A percentile compares a stretch with the other conserved stretches of the same genome.
Evolutionary conservation across 2,888 invertebrate species (phyloP).

Genomic region (Drosophila mercatorum): DNA sequence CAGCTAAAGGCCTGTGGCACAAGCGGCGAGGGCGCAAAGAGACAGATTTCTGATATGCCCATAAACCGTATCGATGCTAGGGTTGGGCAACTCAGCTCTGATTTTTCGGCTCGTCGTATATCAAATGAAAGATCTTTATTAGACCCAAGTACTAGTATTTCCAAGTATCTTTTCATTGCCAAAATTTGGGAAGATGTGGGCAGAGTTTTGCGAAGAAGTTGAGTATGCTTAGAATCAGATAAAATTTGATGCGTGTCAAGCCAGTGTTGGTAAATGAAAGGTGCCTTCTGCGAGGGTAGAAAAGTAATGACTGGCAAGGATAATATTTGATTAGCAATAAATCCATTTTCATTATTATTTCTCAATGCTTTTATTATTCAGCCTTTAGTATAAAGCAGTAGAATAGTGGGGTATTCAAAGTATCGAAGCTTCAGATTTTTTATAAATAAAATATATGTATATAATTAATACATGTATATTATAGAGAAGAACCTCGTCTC

Average conservation of each 20-base stretch:
- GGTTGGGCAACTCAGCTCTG: constrained; percentile 29
- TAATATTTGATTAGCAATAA: too few species aligned
- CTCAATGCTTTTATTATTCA: too few species aligned
- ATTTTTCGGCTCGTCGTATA: constrained; percentile 4
- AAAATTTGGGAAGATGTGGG: background rate
- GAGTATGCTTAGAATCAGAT: background rate
- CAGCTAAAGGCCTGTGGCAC: constrained; percentile 45
- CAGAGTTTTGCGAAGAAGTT: background rate
- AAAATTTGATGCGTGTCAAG: background rate
- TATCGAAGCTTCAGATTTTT: too few species aligned
- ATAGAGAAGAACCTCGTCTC: too few species aligned
- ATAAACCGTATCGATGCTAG: constrained; percentile 51
- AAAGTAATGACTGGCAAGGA: too few species aligned
- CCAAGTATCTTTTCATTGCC: background rate
- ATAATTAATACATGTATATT: too few species aligned
- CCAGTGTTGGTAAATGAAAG: background rate
- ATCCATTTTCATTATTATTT: too few species aligned
- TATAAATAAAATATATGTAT: too few species aligned
- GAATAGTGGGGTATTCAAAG: too few species aligned
- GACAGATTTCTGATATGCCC: constrained; percentile 53
- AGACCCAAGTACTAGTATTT: background rate
- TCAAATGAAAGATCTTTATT: constrained; percentile 4
- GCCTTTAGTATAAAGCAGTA: too few species aligned
- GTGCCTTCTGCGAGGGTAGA: too few species aligned
- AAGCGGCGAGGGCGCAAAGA: constrained; percentile 9